Conservation (phyloP, 2,797 vertebrate species). For the Microchirus variegatus region DNA sequence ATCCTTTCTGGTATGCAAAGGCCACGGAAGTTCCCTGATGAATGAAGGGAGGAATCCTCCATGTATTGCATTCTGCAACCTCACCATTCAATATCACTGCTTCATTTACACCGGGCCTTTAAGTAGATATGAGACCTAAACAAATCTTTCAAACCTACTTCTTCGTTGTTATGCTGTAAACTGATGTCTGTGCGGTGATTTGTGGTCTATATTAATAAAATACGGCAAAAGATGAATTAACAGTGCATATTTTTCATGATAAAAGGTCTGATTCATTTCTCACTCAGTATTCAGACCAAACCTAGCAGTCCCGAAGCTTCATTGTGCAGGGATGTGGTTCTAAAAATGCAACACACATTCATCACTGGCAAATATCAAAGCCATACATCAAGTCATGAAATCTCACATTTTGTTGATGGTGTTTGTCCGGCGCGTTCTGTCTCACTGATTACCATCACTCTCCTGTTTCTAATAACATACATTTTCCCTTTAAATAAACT, state of each 20-base stretch:
- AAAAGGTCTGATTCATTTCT: constrained; percentile 67
- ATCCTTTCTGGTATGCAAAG: too few relatives aligned
- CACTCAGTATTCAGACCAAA: constrained; percentile 39
- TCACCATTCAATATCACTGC: too few relatives aligned
- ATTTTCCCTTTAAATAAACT: constrained; percentile 33
- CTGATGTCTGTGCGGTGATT: constrained; percentile 40
- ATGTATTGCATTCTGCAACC: too few relatives aligned
- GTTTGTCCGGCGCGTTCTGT: constrained; percentile 24
- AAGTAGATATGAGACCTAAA: too few relatives aligned
- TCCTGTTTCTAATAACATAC: constrained; percentile 25
- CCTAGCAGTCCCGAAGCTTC: constrained; percentile 32
- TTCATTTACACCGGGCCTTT: too few relatives aligned
- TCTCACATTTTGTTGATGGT: constrained; percentile 31
- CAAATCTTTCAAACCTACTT: constrained; percentile 12
- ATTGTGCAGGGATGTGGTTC: constrained; percentile 48
- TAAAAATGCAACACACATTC: constrained; percentile 40
- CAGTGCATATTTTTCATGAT: constrained; percentile 21
- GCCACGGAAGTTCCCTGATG: too few relatives aligned
- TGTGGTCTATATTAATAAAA: constrained; percentile 33
- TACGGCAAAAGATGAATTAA: constrained; percentile 47
- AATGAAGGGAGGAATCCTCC: too few relatives aligned
- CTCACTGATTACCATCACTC: constrained; percentile 26
- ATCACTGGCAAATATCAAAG: constrained; percentile 66
- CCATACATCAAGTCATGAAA: constrained; percentile 53
- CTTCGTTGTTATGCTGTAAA: constrained; percentile 19